Conservation (phyloP, 2,113 vertebrate genomes). For the Grallaria varia region DNA sequence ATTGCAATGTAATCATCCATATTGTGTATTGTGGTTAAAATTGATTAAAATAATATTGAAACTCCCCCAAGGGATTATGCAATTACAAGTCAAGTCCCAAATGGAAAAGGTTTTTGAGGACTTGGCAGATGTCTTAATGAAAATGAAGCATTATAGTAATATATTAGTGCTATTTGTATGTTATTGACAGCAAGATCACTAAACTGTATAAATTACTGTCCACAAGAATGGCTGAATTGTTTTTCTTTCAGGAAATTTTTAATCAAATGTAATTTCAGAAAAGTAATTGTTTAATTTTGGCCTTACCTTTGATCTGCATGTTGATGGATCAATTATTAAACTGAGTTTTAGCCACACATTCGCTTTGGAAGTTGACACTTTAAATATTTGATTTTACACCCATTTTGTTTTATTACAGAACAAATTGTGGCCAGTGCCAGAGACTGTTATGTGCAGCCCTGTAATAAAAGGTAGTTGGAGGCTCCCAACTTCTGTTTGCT, state of each 20-base stretch:
- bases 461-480: background rate
- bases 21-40: conserved; percentile 82
- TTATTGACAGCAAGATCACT: conserved; percentile 82
- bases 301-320: conserved; percentile 60
- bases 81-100: conserved; percentile 82
- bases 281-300: conserved; percentile 75
- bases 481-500: background rate
- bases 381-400: conserved; percentile 70
- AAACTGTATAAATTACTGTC: conserved; percentile 80
- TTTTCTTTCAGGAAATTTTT: conserved; percentile 76
- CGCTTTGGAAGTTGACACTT: conserved; percentile 61
- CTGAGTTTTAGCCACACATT: conserved; percentile 23
- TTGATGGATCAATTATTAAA: conserved; percentile 68
- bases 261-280: conserved; percentile 77
- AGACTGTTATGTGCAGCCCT: background rate
- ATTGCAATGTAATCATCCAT: conserved; percentile 80
- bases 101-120: conserved; percentile 79
- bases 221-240: conserved; percentile 76
- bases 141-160: conserved; percentile 86
- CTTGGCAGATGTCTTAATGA: conserved; percentile 87
- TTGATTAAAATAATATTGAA: conserved; percentile 87
- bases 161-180: conserved; percentile 81
- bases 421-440: conserved; percentile 46
- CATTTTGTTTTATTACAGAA: conserved; percentile 44
- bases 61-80: conserved; percentile 79